Base-by-base conservation (phyloP, 2,888 invertebrate species). In the Ormyrus rosae region DNA sequence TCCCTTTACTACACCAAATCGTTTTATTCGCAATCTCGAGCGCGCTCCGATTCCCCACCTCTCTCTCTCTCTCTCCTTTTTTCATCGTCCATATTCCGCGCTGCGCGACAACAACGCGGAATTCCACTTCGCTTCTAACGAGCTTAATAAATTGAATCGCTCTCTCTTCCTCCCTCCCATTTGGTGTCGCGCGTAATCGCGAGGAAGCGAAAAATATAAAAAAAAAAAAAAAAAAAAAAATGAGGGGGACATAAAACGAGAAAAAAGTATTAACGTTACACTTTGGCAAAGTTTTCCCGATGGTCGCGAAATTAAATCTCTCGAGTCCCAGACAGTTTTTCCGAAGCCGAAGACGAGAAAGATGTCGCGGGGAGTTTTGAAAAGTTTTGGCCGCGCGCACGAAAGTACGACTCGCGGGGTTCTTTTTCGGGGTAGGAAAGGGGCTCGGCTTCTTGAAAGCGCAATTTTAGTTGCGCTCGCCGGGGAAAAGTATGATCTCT, bases 241-340 rank as follows among this genome's bases (percentile, higher is more conserved):
- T 34, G 11, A 45, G 11, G 10, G 6, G 51, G 34, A 58, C 9
- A 48, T 13, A 71, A 55, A 61, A 8, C 7, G 72, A 72, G 53
- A 58, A 6, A 13, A 2, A 68, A 55, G 34, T 11, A 45, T 5
- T 19, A 11, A 13, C 19, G 34, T 56, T 48, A 13, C n/a, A 70
- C 48, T 70, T 70, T 55, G 50, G 11, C 0, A 70, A 63, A 72
- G 51, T 72, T 63, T 72, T 11, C 6, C 53, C 8, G n/a, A 48
- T 11, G 45, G 34, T n/a, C 6, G 13, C 34, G 70, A 77, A 77
- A 77, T 70, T 69, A 70, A 77, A 77, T 70, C 55, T 50, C 34
- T 48, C 55, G 64, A 8, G 6, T 13, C 34, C 10, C n/a, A 13
- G 67, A 10, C 70, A 50, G 19, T 50, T 34, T 34, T 71, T 71